Evolutionary conservation across 1,140 invertebrate genomes (phyloP), one percentile per base, ranked within the genome.

Genomic region (Lepidurus arcticus): DNA sequence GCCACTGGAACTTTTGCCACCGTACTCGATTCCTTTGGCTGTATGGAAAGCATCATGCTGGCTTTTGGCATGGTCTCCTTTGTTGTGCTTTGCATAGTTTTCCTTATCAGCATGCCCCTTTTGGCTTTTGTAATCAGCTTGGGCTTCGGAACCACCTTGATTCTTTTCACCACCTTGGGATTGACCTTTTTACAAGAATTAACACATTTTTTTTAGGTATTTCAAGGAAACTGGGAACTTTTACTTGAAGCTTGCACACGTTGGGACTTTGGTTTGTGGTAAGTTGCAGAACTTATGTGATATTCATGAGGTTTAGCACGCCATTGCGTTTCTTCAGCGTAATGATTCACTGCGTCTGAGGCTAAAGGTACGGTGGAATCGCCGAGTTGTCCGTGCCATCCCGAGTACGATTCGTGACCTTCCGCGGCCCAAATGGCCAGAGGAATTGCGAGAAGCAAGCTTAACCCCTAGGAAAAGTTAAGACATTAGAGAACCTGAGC

Each of bases 11-110:
- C 53, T 65, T 65, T 65, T 65, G 53, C 53, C 53, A n/a, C 53
- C 53, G 53, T 65, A 16, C 21, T 65, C 53, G 53, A 65, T 65
- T 65, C 53, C 53, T 65, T 65, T 65, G 53, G 53, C 53, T 65
- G 8, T 21, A 65, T 65, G 53, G 21, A 65, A 65, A 65, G 16
- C 21, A 65, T 65, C 53, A 65, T 65, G 53, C 53, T 65, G 53
- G 53, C 53, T 65, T 65, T 65, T 21, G 53, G 53, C 53, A 65
- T 65, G 53, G 53, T 65, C 53, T 13, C 53, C 53, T 16, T 65
- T 65, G 53, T 65, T 65, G 9, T 65, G 53, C 13, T 65, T 65
- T 21, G 53, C 13, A 65, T 65, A 65, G 21, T 65, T 65, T 16
- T 65, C 53, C 53, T 65, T 65, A 65, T 65, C 53, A n/a, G 53